These are phyloP conservation scores for Lipophrys pholis DNA, from an alignment of 2,113 vertebrate genomes.

Conservation along the genomic window DNA sequence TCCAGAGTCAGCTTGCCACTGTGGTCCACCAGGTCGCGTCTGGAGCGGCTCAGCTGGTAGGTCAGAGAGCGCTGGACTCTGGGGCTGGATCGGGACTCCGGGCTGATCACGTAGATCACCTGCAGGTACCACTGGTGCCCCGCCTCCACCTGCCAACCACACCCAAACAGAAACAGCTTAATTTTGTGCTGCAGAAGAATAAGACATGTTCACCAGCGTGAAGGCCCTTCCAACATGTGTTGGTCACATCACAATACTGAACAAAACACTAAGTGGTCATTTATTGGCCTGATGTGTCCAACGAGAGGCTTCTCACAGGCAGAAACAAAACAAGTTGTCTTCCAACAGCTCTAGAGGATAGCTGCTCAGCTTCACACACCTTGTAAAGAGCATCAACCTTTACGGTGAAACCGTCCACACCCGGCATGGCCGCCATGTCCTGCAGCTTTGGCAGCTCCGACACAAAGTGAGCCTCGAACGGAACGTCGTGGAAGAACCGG, in stretches of 20 bases:
- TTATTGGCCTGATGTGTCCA: too few species aligned
- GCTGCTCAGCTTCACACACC: too few species aligned
- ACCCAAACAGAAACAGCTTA: too few species aligned
- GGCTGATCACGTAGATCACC: constrained; percentile 95
- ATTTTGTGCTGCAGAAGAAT: too few species aligned
- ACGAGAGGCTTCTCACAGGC: too few species aligned
- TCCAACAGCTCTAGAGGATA: too few species aligned
- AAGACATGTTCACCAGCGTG: too few species aligned
- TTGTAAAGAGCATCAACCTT: constrained; percentile 98
- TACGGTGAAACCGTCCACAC: constrained; percentile 96
- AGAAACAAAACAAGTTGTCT: too few species aligned
- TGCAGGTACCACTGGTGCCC: constrained; percentile 99
- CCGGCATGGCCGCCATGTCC: constrained; percentile 88
- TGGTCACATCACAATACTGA: too few species aligned
- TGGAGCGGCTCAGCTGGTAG: constrained; percentile 75
- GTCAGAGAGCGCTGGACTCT: constrained; percentile 90
- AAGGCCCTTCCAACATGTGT: too few species aligned
- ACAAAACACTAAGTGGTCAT: too few species aligned
- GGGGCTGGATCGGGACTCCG: constrained; percentile 86
- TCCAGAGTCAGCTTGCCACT: constrained; percentile 83
- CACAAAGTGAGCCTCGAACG: constrained; percentile 94
- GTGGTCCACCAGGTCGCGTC: constrained; percentile 85
- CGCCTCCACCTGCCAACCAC: constrained; percentile 91
- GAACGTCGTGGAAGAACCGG: constrained; percentile 93
- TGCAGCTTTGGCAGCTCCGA: constrained; percentile 89